Evolutionary conservation across 2,113 vertebrate genomes (phyloP), one percentile per base, ranked within the genome.

Genomic region (Paracanthobrama guichenoti): DNA sequence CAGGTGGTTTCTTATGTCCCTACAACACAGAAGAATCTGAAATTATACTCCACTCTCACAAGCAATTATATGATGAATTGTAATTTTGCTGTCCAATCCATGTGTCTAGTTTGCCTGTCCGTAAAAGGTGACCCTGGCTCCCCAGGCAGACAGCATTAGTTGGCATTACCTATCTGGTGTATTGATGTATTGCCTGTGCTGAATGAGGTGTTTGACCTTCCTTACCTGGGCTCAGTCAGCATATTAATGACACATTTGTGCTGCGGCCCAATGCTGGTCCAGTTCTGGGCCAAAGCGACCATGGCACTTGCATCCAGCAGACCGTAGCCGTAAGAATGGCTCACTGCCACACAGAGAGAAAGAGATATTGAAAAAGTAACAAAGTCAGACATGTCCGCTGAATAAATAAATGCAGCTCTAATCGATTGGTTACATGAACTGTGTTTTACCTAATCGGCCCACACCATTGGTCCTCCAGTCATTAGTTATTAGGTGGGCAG

Each of bases 401-500:
- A 39, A 14, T 83, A 14, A 59, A 16, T 80, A 12, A 64, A 79
- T 59, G 42, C 35, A 67, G n/a, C 16, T 73, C 44, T 57, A 55
- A 55, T 82, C 74, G 24, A 39, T 31, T 78, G 71, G 3, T 2
- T 16, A 59, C 16, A 22, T 20, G 22, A 39, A 80, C 53, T 28
- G 79, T 55, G 9, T 0, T 69, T 66, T 92, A 98, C 98, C 98
- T 96, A 96, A 96, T 82, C 98, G 97, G 55, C 97, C 97, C 0
- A 98, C 96, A 0, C 98, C 97, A 0, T 99, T 99, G 85, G 96
- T 97, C 89, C 93, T 93, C 98, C 98, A 99, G 90, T 99, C 98
- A 0, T 96, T 95, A 2, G 98, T 95, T 0, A 95, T 97, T 87
- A 99, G 97, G 89, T 95, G 95, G 12, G 94, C 94, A 0, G 97